Conservation (phyloP, 2,113 vertebrate genomes). For the Meleagris gallopavo region DNA sequence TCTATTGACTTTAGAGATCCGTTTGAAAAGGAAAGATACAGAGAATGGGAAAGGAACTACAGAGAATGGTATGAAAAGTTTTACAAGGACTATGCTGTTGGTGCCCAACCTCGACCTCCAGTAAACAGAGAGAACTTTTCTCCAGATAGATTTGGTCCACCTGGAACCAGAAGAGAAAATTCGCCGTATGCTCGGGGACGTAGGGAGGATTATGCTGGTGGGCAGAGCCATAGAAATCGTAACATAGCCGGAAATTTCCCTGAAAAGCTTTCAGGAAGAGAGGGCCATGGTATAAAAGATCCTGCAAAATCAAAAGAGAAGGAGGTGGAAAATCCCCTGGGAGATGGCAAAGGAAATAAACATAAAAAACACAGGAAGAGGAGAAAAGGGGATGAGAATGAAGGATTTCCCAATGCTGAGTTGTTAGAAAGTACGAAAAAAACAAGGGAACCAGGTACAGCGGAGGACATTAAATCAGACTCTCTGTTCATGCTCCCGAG, state of each 20-base stretch:
- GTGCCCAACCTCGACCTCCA: conserved; percentile 80
- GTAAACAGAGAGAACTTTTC: conserved; percentile 81
- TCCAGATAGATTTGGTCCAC: conserved; percentile 79
- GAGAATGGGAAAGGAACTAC: conserved; percentile 92
- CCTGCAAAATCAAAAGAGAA: conserved; percentile 78
- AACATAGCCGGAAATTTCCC: conserved; percentile 76
- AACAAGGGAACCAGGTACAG: conserved; percentile 67
- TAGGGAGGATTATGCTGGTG: conserved; percentile 76
- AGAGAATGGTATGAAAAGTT: conserved; percentile 96
- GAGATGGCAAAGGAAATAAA: conserved; percentile 79
- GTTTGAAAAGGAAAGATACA: conserved; percentile 88
- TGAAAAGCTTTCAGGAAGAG: conserved; percentile 80
- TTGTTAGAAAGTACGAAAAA: conserved; percentile 78
- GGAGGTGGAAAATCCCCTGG: conserved; percentile 70
- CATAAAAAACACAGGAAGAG: conserved; percentile 89
- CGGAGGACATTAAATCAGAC: conserved; percentile 81
- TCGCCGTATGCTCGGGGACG: conserved; percentile 85
- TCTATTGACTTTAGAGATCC: conserved; percentile 84
- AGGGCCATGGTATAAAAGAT: conserved; percentile 81
- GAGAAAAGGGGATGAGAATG: conserved; percentile 89
- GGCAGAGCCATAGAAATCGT: conserved; percentile 78
- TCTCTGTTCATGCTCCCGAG: conserved; percentile 76
- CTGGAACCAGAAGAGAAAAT: conserved; percentile 82
- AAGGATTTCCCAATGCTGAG: conserved; percentile 78
- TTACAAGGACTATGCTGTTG: conserved; percentile 86